Evolutionary conservation across 1,140 invertebrate genomes (phyloP), one percentile per base, ranked within the genome.

Genomic region (Saccostrea echinata): DNA sequence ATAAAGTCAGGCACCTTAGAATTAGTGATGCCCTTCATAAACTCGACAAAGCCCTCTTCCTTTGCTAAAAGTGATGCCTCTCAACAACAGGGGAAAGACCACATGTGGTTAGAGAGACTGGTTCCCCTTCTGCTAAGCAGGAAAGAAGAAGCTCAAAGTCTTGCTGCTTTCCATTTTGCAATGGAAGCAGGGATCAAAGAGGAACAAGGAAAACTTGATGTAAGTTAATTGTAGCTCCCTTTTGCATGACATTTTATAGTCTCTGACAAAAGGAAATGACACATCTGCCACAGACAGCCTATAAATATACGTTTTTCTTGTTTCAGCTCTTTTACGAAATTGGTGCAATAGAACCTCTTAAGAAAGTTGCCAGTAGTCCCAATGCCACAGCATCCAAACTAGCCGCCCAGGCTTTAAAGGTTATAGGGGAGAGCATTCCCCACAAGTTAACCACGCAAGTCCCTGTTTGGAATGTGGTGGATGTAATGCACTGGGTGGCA

Each of bases 131-230:
- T 99, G 8, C 98, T 97, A 91, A 99, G 98, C 33, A 98, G 99
- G 94, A 96, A 98, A 88, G 98, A 99, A 93, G 99, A 99, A 94
- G 99, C 99, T 0, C 96, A 98, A 91, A 99, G 99, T 94, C 95
- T 99, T 85, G 99, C 99, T 0, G 98, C 99, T 55, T 99, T 99
- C 95, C 99, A 99, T 94, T 99, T 99, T 94, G 99, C 98, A 92
- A 99, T 99, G 98, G 99, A 99, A 95, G 99, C 99, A 8, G 98
- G 98, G 16, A 99, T 99, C 64, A 99, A 99, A 93, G 97, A 98
- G 91, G 97, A 98, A 90, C 99, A 99, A 95, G 98, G 98, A 18
- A 98, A 98, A 88, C 97, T 98, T 0, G 97, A 98, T 88, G 95
- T 96, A 91, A 87, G 84, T 76, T 27, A 9, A 84, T n/a, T 13